A percentile compares a stretch with the other conserved stretches of the same genome.
These are phyloP conservation scores for Tor tambroides DNA, from an alignment of 2,113 vertebrate genomes.

Conservation along the genomic window DNA sequence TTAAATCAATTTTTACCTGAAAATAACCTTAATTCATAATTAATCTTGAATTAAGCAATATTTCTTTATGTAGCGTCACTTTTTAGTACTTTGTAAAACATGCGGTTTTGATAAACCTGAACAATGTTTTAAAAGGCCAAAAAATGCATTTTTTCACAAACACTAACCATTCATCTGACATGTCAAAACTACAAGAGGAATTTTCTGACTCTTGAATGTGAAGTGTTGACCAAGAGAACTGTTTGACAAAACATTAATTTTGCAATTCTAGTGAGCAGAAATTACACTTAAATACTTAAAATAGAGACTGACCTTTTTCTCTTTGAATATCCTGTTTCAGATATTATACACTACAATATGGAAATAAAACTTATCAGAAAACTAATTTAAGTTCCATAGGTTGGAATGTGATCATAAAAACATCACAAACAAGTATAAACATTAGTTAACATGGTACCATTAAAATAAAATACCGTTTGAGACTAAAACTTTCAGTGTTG, in stretches of 20 bases:
- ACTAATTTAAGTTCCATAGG: background rate
- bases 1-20: too few relatives aligned
- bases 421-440: background rate
- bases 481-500: background rate
- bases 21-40: too few relatives aligned
- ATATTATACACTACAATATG: conserved; percentile 7
- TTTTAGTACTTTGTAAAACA: background rate
- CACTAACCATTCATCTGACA: background rate
- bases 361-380: background rate
- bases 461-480: background rate
- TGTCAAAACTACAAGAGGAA: background rate
- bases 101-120: background rate
- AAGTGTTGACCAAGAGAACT: background rate
- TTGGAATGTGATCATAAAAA: background rate
- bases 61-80: background rate
- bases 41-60: background rate
- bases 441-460: background rate
- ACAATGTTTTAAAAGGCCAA: background rate
- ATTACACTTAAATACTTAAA: background rate
- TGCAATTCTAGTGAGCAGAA: background rate
- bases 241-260: background rate
- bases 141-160: background rate
- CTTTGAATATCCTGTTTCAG: background rate
- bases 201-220: background rate
- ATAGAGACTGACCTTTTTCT: background rate